These are phyloP conservation scores for Motacilla alba DNA, from an alignment of 2,113 vertebrate species.

Conservation along the genomic window DNA sequence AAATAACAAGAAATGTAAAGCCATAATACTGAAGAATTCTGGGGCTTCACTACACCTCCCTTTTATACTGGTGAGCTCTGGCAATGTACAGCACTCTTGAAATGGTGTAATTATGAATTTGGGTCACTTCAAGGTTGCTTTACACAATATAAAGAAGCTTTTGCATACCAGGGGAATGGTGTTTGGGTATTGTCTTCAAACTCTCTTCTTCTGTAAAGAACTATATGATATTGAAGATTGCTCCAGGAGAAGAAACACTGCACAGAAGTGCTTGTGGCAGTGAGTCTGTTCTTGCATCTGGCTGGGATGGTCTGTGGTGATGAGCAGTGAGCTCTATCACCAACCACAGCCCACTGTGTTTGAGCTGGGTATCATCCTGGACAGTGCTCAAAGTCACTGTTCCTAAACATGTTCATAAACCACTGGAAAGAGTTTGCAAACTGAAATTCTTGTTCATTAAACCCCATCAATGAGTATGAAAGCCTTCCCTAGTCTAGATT, in stretches of 20 bases:
- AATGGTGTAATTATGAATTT: not conserved
- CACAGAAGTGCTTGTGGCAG: not conserved
- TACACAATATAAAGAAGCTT: not conserved
- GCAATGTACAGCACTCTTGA: not conserved
- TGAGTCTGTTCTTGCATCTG: not conserved
- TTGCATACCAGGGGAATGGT: rapidly evolving
- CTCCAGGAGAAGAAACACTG: not conserved
- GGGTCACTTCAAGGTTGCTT: not conserved
- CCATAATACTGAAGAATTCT: not conserved
- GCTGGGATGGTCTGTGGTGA: no score
- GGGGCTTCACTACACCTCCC: not conserved
- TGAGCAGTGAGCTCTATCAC: not conserved
- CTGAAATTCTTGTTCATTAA: not conserved
- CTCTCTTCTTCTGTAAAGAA: not conserved
- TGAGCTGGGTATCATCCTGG: not conserved
- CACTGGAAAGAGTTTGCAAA: not conserved
- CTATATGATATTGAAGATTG: not conserved
- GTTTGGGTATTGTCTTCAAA: not conserved
- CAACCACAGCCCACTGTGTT: rapidly evolving
- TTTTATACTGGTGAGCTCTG: not conserved
- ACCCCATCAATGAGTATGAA: not conserved
- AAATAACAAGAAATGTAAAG: not conserved
- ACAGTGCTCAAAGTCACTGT: not conserved
- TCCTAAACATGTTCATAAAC: not conserved
- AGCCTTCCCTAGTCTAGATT: not conserved